Evolutionary conservation across 2,888 invertebrate species (phyloP).

Genomic region (Cantharis rufa): DNA sequence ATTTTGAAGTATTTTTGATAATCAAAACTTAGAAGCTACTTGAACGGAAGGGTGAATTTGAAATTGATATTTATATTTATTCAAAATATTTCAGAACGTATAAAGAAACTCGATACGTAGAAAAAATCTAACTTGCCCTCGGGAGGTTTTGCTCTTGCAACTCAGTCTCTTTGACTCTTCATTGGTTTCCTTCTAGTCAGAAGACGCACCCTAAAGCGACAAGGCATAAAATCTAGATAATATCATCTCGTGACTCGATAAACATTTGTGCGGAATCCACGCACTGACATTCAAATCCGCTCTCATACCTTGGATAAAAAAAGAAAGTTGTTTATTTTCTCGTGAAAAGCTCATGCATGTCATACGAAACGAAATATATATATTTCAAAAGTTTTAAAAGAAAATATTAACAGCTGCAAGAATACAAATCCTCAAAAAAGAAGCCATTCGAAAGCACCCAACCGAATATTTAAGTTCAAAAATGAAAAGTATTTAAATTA

Average conservation of each 20-base stretch:
- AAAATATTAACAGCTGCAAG: background rate
- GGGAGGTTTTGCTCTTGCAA: slow-evolving; percentile 24
- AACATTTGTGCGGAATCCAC: slow-evolving; percentile 25
- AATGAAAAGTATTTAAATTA: background rate
- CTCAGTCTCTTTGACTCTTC: slow-evolving; percentile 26
- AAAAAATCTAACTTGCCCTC: slow-evolving; percentile 28
- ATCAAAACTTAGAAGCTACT: background rate
- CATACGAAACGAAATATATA: slow-evolving; percentile 2
- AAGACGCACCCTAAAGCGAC: slow-evolving; percentile 23
- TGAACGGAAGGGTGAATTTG: slow-evolving; percentile 9
- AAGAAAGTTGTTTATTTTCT: slow-evolving; percentile 24
- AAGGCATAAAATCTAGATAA: slow-evolving; percentile 31
- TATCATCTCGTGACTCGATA: slow-evolving; percentile 29
- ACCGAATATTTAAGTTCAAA: background rate
- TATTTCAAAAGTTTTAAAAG: background rate
- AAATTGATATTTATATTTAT: slow-evolving; percentile 13
- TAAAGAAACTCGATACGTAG: slow-evolving; percentile 25
- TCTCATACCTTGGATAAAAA: slow-evolving; percentile 19
- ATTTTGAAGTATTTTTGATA: background rate
- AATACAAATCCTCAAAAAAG: background rate
- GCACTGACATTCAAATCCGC: slow-evolving; percentile 28
- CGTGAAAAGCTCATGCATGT: slow-evolving; percentile 9
- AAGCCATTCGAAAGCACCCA: background rate
- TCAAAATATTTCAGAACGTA: slow-evolving; percentile 14
- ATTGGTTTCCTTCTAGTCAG: slow-evolving; percentile 21